Evolutionary conservation across 2,797 vertebrate species (phyloP).

Genomic region (Uromys caudimaculatus): DNA sequence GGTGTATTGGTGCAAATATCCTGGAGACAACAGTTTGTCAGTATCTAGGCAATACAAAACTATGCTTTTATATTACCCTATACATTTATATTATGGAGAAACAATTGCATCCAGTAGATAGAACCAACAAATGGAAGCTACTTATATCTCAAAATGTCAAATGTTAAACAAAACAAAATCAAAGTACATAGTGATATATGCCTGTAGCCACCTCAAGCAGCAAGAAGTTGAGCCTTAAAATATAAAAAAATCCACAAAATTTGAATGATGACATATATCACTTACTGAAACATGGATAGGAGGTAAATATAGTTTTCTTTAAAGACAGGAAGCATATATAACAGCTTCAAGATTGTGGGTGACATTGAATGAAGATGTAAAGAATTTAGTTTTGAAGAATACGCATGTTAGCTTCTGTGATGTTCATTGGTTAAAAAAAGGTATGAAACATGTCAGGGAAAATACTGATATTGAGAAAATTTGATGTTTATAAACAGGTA

Average conservation of each 20-base stretch:
- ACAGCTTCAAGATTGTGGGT: background rate
- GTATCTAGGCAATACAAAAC: background rate
- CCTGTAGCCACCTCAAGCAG: background rate
- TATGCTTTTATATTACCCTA: background rate
- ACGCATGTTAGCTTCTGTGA: background rate
- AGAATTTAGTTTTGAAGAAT: background rate
- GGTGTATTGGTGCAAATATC: background rate
- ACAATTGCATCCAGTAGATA: background rate
- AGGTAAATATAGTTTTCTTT: background rate
- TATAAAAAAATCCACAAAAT: background rate
- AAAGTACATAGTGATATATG: background rate
- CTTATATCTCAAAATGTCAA: background rate
- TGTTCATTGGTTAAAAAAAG: constrained; percentile 8
- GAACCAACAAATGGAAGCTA: background rate
- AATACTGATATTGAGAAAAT: constrained; percentile 32
- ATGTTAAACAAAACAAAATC: background rate
- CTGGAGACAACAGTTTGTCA: background rate
- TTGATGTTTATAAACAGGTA: background rate
- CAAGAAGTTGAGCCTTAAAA: background rate
- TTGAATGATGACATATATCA: background rate
- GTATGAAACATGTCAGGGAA: background rate
- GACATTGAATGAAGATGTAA: background rate
- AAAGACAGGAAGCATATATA: background rate
- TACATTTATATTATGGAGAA: background rate
- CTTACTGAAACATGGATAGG: background rate